Evolutionary conservation across 2,113 vertebrate genomes (phyloP), one percentile per base, ranked within the genome.

Genomic region (Balaeniceps rex): DNA sequence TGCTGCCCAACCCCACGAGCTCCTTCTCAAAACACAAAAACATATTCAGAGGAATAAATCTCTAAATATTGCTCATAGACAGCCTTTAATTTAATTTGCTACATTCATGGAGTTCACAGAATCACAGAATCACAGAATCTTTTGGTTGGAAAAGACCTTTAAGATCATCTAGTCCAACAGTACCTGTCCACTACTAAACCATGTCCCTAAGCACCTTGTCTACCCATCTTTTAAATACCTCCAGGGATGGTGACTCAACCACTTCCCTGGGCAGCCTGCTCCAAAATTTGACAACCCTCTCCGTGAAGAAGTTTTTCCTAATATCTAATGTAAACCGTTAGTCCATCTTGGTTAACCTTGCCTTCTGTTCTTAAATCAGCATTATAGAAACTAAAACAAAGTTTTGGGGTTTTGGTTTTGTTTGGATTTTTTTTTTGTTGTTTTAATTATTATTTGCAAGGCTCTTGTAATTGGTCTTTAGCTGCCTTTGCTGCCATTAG

Each of bases 371-470:
- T 23, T 54, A 72, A 66, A 8, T 61, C 34, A 71, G 10, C 0
- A 10, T 71, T 49, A 28, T 9, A 61, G 44, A 85, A 93, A 83
- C 3, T 6, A 65, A 65, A 70, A 17, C 2, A 66, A 82, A 52
- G 1, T 33, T 72, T 24, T 14, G 1, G 2, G 0, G 0, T 4
- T 40, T 36, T 28, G 1, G 9, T 5, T 74, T 65, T 28, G 6
- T 25, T 42, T 66, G 7, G 3, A 13, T 14, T 34, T 24, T 31
- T 28, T 80, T 33, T 65, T 54, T 12, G 23, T 24, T 13, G 11
- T 76, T n/a, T 52, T 5, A 58, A 31, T 70, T 65, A 19, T 47
- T 57, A 18, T 40, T 93, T 57, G 2, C 4, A 84, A 89, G 9
- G 5, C 3, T 47, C 81, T 74, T 87, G 2, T n/a, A 31, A 65